These are phyloP conservation scores for Xestia xanthographa DNA, from an alignment of 2,888 invertebrate genomes.

Conservation along the genomic window DNA sequence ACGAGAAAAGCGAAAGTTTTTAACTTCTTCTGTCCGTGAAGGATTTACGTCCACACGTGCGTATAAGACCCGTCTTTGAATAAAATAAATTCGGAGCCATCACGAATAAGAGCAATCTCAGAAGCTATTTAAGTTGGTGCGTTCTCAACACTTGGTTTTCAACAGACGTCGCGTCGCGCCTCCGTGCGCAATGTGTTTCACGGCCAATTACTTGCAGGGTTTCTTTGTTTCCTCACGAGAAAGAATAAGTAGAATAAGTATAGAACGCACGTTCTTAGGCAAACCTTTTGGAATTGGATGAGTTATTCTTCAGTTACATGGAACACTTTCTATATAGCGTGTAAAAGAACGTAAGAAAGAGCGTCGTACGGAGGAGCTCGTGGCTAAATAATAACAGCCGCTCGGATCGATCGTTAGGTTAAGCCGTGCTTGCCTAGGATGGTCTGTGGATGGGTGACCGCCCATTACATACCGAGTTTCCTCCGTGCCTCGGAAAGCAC, in stretches of 20 bases:
- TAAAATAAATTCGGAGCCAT: conserved; percentile 36
- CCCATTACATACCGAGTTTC: no score
- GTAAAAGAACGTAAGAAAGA: no score
- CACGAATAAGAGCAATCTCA: conserved; percentile 41
- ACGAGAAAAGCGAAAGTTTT: conserved; percentile 10
- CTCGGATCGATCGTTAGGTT: no score
- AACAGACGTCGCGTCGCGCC: conserved; percentile 39
- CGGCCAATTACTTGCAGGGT: conserved; percentile 58
- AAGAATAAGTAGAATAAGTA: conserved; percentile 39
- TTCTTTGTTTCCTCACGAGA: conserved; percentile 55
- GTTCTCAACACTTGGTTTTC: conserved; percentile 50
- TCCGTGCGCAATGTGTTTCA: conserved; percentile 54
- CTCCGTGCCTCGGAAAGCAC: no score
- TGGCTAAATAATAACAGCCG: no score
- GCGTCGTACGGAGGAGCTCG: no score
- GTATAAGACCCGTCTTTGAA: conserved; percentile 4
- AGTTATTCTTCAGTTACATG: conserved; percentile 6
- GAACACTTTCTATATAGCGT: no score
- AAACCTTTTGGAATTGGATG: conserved; percentile 17
- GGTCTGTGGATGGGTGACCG: no score
- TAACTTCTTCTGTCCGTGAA: background rate
- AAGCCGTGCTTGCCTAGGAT: no score
- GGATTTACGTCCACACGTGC: conserved; percentile 2
- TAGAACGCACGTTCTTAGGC: conserved; percentile 11
- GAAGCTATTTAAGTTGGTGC: conserved; percentile 38